A percentile compares a stretch with the other conserved stretches of the same genome.
phyloP scores from a whole-genome alignment of 2,888 invertebrate genomes.

The Theodoxus fluviatilis region DNA sequence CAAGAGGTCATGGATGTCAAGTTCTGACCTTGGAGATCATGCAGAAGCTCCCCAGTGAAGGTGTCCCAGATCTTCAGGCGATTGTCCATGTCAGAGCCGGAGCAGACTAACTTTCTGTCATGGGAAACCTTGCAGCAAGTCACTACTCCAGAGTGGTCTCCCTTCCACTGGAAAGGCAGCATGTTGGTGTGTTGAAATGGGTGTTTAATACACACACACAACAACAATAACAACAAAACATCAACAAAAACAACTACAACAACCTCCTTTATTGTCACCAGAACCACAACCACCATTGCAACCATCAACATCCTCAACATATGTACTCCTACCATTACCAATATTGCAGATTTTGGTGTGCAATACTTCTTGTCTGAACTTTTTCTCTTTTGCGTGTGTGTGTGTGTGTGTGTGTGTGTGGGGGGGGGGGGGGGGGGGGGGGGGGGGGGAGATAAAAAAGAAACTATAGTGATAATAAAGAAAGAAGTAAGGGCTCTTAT shows the following conservation, averaged over 20 bases:
- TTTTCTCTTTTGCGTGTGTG: background rate
- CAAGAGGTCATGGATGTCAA: too few relatives aligned
- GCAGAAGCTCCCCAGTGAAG: conserved; percentile 50
- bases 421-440: too few relatives aligned
- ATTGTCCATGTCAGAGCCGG: conserved; percentile 59
- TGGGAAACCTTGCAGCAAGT: conserved; percentile 58
- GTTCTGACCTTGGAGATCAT: conserved; percentile 45
- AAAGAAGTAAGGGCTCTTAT: too few relatives aligned
- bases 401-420: too few relatives aligned
- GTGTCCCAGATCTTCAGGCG: conserved; percentile 58
- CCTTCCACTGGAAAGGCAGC: conserved; percentile 52
- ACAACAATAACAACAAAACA: too few relatives aligned
- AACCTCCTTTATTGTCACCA: too few relatives aligned
- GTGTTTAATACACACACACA: too few relatives aligned
- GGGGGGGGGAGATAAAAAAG: too few relatives aligned
- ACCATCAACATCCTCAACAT: too few relatives aligned
- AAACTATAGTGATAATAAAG: too few relatives aligned
- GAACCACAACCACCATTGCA: too few relatives aligned
- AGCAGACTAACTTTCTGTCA: conserved; percentile 53
- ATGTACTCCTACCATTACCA: too few relatives aligned
- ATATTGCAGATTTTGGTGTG: background rate
- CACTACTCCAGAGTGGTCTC: conserved; percentile 55
- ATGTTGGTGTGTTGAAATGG: background rate
- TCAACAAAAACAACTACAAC: background rate
- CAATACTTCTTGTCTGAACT: background rate